Percentiles rank a stretch among this genome's conserved stretches.
phyloP scores from a whole-genome alignment of 2,888 invertebrate species.

The Chalcis sispes region DNA sequence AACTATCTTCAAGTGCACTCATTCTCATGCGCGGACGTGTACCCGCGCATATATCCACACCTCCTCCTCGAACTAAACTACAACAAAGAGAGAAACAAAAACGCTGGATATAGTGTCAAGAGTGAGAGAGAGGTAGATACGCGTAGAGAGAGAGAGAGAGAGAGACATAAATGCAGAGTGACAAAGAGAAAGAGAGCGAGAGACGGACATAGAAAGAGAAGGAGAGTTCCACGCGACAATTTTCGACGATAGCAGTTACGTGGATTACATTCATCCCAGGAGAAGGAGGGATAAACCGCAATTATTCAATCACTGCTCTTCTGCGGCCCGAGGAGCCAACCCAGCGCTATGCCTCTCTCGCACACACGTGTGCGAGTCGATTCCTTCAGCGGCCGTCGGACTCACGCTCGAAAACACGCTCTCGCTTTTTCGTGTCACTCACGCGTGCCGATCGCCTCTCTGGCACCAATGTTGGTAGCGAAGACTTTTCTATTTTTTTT shows the following conservation, averaged over 20 bases:
- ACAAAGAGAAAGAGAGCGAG: conserved; percentile 18
- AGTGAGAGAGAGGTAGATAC: no score
- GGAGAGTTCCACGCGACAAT: conserved; percentile 59
- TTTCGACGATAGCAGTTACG: conserved; percentile 66
- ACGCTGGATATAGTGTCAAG: no score
- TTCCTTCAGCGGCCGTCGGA: neutral
- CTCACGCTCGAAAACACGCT: neutral
- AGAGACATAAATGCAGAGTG: conserved; percentile 29
- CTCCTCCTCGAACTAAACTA: no score
- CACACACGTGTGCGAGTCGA: neutral
- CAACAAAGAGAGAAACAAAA: no score
- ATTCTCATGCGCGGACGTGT: no score
- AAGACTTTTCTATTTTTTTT: neutral
- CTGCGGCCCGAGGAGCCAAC: neutral
- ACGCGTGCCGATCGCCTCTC: neutral
- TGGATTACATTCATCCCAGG: conserved; percentile 58
- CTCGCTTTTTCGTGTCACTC: neutral
- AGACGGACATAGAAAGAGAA: neutral
- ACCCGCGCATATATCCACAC: no score
- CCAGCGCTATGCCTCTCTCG: neutral
- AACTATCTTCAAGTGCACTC: no score
- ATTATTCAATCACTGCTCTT: conserved; percentile 72
- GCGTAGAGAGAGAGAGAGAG: conserved; percentile 6
- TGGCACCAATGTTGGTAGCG: neutral
- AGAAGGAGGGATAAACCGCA: conserved; percentile 65